Evolutionary conservation across 1,140 invertebrate genomes (phyloP).

Genomic region (Drosophila seguyi): DNA sequence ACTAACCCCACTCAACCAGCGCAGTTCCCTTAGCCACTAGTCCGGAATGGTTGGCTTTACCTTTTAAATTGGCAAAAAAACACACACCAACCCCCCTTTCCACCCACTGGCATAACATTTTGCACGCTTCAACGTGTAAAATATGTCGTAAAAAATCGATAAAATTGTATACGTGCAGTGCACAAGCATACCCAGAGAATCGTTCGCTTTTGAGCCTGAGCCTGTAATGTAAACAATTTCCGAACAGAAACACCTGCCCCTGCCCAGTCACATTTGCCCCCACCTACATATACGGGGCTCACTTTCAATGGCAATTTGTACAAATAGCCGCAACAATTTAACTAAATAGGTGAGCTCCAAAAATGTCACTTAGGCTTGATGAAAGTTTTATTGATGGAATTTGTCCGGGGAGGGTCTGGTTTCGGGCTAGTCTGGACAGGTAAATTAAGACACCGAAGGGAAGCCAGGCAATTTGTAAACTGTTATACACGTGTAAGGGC

Average conservation of each 20-base stretch:
- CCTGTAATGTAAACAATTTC: slow-evolving; percentile 69
- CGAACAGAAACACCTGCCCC: slow-evolving; percentile 5
- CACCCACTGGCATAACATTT: slow-evolving; percentile 34
- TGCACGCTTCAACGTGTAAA: slow-evolving; percentile 65
- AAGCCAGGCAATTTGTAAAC: slow-evolving; percentile 29
- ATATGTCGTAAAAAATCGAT: slow-evolving; percentile 76
- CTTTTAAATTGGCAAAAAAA: slow-evolving; percentile 55
- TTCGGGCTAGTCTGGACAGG: neutral
- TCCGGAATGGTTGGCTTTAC: slow-evolving; percentile 22
- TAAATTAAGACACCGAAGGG: slow-evolving; percentile 62
- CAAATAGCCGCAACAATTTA: slow-evolving; percentile 64
- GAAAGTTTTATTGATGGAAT: slow-evolving; percentile 72
- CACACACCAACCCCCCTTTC: neutral
- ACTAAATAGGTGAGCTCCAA: slow-evolving; percentile 31
- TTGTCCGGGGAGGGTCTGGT: slow-evolving; percentile 12
- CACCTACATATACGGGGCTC: slow-evolving; percentile 35
- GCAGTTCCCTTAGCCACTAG: slow-evolving; percentile 6
- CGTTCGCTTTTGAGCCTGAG: neutral
- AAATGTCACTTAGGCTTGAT: slow-evolving; percentile 60
- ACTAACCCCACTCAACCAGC: neutral
- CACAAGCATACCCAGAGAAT: neutral
- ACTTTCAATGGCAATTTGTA: slow-evolving; percentile 66
- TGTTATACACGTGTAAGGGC: slow-evolving; percentile 8
- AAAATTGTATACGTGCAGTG: slow-evolving; percentile 56
- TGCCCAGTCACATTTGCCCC: neutral